phyloP scores from a whole-genome alignment of 2,113 vertebrate species.

The Semnopithecus entellus region DNA sequence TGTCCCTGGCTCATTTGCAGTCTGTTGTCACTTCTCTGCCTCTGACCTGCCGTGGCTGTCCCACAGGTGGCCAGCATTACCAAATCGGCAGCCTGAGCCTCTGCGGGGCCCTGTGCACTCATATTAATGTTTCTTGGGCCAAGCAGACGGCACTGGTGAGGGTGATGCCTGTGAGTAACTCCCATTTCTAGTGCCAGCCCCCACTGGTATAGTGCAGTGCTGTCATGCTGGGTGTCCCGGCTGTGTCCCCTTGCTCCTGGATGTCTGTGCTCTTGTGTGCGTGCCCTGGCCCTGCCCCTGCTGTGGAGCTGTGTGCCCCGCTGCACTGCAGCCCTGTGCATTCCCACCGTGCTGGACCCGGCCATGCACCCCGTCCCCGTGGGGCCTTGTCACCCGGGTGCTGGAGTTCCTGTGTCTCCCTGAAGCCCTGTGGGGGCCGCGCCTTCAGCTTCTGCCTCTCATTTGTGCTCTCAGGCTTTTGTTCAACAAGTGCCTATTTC shows the following conservation, averaged over 20 bases:
- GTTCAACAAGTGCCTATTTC: background rate
- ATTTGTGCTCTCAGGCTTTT: background rate
- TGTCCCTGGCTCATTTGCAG: background rate
- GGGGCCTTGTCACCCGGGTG: background rate
- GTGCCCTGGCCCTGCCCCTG: background rate
- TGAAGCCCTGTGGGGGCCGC: background rate
- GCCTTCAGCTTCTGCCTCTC: background rate
- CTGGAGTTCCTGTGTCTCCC: background rate
- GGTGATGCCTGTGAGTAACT: accelerated
- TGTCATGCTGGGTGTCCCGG: background rate
- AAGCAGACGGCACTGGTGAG: background rate
- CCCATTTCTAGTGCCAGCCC: background rate
- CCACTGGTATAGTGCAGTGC: accelerated
- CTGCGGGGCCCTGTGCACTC: background rate
- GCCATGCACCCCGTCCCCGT: accelerated
- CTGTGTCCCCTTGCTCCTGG: background rate
- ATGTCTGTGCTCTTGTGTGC: accelerated
- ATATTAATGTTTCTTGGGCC: background rate
- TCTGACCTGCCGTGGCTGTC: background rate
- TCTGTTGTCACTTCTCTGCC: background rate
- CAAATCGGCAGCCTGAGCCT: background rate
- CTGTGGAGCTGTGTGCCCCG: background rate
- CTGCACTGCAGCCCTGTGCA: accelerated
- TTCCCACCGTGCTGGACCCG: too few relatives aligned
- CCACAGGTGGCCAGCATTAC: background rate